Evolutionary conservation across 2,888 invertebrate species (phyloP).

Genomic region (Brachyptera risi): DNA sequence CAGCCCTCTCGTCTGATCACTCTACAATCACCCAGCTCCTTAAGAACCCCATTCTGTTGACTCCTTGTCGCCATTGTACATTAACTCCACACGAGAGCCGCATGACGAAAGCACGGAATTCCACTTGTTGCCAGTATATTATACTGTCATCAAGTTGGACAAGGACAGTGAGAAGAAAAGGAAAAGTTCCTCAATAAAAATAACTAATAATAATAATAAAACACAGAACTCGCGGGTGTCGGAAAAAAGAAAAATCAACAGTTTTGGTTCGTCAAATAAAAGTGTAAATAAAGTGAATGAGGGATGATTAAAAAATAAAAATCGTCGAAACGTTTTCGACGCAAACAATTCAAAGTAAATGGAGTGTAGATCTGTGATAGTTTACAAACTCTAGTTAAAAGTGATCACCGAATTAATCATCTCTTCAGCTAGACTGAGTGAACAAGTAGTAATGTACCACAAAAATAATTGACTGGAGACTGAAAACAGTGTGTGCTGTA

Average conservation of each 20-base stretch:
- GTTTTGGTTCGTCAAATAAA: no score
- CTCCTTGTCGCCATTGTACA: no score
- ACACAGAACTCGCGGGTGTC: background rate
- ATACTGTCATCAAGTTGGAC: no score
- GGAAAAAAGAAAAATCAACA: no score
- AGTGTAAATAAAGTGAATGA: no score
- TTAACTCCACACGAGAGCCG: no score
- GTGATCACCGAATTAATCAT: background rate
- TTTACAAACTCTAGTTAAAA: background rate
- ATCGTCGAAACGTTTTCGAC: no score
- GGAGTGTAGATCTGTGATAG: conserved; percentile 21
- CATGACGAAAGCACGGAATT: no score
- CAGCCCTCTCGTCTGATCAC: conserved; percentile 61
- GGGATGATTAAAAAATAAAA: no score
- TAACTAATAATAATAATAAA: background rate
- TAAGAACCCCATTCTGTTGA: background rate
- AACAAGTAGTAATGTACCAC: background rate
- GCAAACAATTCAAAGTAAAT: background rate
- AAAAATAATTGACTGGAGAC: background rate
- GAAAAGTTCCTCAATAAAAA: background rate
- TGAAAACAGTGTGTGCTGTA: background rate
- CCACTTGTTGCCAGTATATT: no score
- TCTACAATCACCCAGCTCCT: background rate
- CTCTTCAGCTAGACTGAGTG: background rate
- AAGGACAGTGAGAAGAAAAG: background rate